A percentile compares a stretch with the other conserved stretches of the same genome.
Evolutionary conservation across 2,888 invertebrate species (phyloP).

Genomic region (Congeria kusceri): DNA sequence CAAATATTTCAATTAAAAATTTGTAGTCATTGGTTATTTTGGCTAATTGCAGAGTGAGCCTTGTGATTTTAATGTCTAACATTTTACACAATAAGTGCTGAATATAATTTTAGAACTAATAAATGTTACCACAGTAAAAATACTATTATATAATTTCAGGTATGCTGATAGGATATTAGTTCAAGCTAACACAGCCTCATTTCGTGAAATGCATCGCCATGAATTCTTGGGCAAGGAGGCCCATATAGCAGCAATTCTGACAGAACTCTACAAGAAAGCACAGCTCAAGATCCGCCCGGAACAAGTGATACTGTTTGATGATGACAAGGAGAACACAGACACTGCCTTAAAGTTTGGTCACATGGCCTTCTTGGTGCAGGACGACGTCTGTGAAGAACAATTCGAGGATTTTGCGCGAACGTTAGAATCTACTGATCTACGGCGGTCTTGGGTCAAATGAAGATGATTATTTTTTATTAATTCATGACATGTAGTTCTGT

Average conservation of each 20-base stretch:
- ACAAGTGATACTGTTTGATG: slow-evolving; percentile 79
- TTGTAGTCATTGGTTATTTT: no score
- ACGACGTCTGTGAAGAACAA: slow-evolving; percentile 65
- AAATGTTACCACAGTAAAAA: no score
- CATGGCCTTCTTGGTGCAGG: slow-evolving; percentile 72
- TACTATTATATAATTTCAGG: no score
- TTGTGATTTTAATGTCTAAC: no score
- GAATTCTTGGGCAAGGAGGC: slow-evolving; percentile 78
- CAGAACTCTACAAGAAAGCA: slow-evolving; percentile 72
- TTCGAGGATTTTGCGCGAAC: slow-evolving; percentile 65
- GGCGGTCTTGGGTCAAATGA: slow-evolving; percentile 54
- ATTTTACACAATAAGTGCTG: no score
- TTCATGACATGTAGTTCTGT: no score
- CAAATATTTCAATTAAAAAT: no score
- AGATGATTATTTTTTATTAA: background rate
- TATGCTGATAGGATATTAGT: slow-evolving; percentile 76
- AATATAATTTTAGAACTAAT: no score
- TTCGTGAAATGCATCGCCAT: slow-evolving; percentile 71
- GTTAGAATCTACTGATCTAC: slow-evolving; percentile 42
- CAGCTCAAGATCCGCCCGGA: slow-evolving; percentile 74
- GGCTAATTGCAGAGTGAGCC: no score
- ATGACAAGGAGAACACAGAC: slow-evolving; percentile 77
- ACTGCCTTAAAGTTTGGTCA: slow-evolving; percentile 80
- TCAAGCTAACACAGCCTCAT: slow-evolving; percentile 78
- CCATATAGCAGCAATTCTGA: slow-evolving; percentile 77